Evolutionary conservation across 2,888 invertebrate genomes (phyloP).

Genomic region (Melipona bicolor): DNA sequence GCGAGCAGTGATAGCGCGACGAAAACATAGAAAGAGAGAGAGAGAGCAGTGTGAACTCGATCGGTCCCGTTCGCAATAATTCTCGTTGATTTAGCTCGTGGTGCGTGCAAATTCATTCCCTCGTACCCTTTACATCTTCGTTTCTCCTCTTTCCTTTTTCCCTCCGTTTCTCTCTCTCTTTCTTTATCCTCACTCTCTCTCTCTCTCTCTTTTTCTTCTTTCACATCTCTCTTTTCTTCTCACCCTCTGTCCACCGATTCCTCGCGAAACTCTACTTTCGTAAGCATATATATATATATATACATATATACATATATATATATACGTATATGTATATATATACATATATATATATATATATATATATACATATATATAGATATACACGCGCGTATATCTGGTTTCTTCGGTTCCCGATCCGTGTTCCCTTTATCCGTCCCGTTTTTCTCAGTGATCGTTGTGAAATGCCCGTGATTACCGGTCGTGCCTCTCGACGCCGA

Average conservation of each 20-base stretch:
- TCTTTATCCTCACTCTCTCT: constrained; percentile 21
- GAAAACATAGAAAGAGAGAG: constrained; percentile 28
- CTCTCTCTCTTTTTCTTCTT: constrained; percentile 24
- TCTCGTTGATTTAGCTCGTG: constrained; percentile 38
- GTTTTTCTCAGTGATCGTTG: constrained; percentile 35
- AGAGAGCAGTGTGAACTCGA: constrained; percentile 39
- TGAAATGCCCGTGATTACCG: constrained; percentile 73
- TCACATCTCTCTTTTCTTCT: constrained; percentile 8
- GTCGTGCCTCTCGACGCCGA: constrained; percentile 67
- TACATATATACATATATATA: neutral
- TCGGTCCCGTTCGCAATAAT: constrained; percentile 54
- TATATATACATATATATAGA: neutral
- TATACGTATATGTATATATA: neutral
- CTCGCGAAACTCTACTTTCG: constrained; percentile 14
- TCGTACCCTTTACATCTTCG: constrained; percentile 4
- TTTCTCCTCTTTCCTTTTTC: constrained; percentile 32
- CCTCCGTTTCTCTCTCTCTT: constrained; percentile 28
- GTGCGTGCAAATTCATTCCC: constrained; percentile 48
- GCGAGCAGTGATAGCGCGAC: constrained; percentile 45
- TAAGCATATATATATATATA: neutral
- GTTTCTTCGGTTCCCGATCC: neutral
- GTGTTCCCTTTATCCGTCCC: constrained; percentile 25
- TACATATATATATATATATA: neutral
- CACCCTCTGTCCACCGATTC: constrained; percentile 1
- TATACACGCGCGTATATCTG: neutral